Base-by-base conservation (phyloP, 1,140 invertebrate species). In the Contarinia nasturtii region DNA sequence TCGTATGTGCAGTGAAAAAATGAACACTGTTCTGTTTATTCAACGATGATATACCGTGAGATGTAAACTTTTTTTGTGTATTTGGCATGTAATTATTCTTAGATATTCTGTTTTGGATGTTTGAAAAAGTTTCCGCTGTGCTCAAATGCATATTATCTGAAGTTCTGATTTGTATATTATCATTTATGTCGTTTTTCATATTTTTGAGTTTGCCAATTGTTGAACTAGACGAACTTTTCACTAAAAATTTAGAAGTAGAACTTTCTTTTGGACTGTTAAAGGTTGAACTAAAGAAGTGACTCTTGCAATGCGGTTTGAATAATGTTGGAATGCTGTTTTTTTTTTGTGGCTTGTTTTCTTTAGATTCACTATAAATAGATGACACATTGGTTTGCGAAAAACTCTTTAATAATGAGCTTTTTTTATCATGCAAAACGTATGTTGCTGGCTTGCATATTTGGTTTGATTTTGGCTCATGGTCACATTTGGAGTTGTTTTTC, bases 381-480 rank as follows among this genome's bases (percentile, higher is more conserved):
- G 20, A 59, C 18, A 63, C 57, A 48, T 58, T 61, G 0, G 58
- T 55, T 51, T 62, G 54, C 18, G 61, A 63, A 44, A 27, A 7
- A 44, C 43, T 44, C n/a, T 44, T 44, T 19, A 11, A 4, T 17
- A 44, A 33, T 22, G 43, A 20, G 3, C n/a, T n/a, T n/a, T n/a
- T n/a, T 46, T 46, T 19, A 36, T 15, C 7, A 36, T 41, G 36
- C 20, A 2, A 22, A 42, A 44, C 34, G 36, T 42, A 44, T 34
- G 22, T 27, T 27, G 27, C 27, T 27, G 27, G 27, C 10, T 27
- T 27, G 10, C 10, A 10, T 5, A 27, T 27, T 27, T 27, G 27
- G 3, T 3, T 27, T 27, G 27, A 27, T 27, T 10, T 27, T n/a
- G n/a, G 10, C 10, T 27, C 27, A 10, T 5, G 3, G 27, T 27